Percentiles rank a stretch among this genome's conserved stretches.
These are phyloP conservation scores for Odobenus rosmarus DNA, from an alignment of 2,113 vertebrate genomes.

Conservation along the genomic window DNA sequence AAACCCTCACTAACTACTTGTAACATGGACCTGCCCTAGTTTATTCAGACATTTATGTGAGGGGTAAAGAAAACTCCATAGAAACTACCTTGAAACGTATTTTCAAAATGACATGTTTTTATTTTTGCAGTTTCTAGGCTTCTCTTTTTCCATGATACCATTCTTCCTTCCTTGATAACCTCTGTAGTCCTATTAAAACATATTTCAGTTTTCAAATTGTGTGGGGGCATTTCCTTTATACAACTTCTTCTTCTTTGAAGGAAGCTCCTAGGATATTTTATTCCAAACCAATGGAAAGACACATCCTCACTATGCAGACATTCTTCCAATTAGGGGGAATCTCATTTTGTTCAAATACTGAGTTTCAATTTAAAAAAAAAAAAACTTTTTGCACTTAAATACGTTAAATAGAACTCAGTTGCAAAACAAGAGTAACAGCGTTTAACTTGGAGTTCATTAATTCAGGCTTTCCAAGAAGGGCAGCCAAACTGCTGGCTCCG, in stretches of 20 bases:
- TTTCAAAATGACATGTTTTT: slow-evolving; percentile 48
- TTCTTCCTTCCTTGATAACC: slow-evolving; percentile 13
- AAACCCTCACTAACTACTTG: neutral
- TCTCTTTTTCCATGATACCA: slow-evolving; percentile 16
- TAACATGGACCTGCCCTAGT: neutral
- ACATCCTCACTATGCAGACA: neutral
- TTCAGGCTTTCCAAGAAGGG: slow-evolving; percentile 45
- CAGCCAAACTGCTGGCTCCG: neutral
- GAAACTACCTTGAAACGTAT: slow-evolving; percentile 35
- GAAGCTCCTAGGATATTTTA: neutral
- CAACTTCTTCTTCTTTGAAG: neutral
- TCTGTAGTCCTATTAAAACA: slow-evolving; percentile 18
- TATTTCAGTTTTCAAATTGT: slow-evolving; percentile 32
- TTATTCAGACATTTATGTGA: neutral
- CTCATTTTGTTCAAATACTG: slow-evolving; percentile 21
- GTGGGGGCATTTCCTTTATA: neutral
- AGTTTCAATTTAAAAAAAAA: neutral
- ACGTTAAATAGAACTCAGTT: slow-evolving; percentile 28
- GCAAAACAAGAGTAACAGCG: neutral
- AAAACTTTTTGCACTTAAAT: slow-evolving; percentile 33
- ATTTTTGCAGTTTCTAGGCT: slow-evolving; percentile 42
- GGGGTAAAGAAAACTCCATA: neutral
- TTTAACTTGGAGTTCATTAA: slow-evolving; percentile 46
- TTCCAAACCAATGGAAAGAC: slow-evolving; percentile 18
- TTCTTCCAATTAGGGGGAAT: slow-evolving; percentile 36